Evolutionary conservation across 2,888 invertebrate species (phyloP), one percentile per base, ranked within the genome.

Genomic region (Andrena bicolor): DNA sequence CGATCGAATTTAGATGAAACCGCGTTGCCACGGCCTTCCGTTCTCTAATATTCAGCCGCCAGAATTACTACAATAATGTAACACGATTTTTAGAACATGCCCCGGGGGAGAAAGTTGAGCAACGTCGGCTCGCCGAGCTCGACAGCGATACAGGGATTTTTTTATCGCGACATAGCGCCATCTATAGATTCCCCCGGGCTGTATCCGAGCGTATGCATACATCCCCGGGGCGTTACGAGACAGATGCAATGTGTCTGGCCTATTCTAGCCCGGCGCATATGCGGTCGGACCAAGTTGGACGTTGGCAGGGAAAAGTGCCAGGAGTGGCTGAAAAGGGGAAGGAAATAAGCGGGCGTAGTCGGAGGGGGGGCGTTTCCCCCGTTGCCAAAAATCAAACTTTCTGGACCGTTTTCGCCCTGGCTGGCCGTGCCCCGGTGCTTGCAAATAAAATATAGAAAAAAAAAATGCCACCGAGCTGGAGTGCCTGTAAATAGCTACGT

Each of bases 321-420:
- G 87, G 53, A 73, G 79, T 69, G 72, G 78, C 73, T 75, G 80
- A 82, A 83, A 87, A 83, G 76, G 56, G 74, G 68, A 80, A 85
- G 82, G 78, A 82, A 85, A 83, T 86, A 86, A 86, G 84, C 80
- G 74, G 65, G 23, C 71, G 70, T 69, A 77, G 77, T 76, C 64
- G 78, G 72, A 66, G 80, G 60, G n/a, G n/a, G 60, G 5, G 49
- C 56, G 64, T 63, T 64, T 16, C 30, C 20, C n/a, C 53, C 75
- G 78, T 82, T 86, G 86, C 86, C 86, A 86, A 86, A 86, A 86
- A 84, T 86, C 78, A 86, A 86, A 86, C 86, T 84, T 86, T 82
- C 82, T 63, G 35, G 69, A 78, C 82, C 78, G 65, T 82, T 23
- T 26, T 64, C 41, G 41, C 26, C 66, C 60, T 13, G 30, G 49